Evolutionary conservation across 2,113 vertebrate species (phyloP).

Genomic region (Chloropsis cyanopogon): DNA sequence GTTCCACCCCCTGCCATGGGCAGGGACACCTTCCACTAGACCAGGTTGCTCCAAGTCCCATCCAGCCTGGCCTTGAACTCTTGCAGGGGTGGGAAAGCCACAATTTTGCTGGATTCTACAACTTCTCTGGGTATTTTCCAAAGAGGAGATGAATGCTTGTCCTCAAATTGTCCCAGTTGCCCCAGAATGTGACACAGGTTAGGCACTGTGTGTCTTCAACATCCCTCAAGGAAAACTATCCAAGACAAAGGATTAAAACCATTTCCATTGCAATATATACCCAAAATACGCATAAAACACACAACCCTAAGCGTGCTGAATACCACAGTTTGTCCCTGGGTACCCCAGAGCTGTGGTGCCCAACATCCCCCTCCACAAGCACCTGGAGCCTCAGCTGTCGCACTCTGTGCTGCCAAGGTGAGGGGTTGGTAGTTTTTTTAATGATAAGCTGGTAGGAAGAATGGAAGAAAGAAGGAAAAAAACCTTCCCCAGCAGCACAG

Average conservation of each 20-base stretch:
- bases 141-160: rapidly evolving
- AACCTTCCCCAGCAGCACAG: background rate
- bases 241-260: background rate
- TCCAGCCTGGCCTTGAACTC: background rate
- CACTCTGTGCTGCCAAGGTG: rapidly evolving
- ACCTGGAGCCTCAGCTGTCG: rapidly evolving
- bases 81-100: background rate
- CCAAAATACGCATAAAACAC: background rate
- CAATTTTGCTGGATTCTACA: background rate
- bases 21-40: background rate
- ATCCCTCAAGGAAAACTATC: background rate
- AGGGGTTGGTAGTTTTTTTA: rapidly evolving
- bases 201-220: background rate
- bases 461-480: background rate
- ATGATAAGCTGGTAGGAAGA: background rate
- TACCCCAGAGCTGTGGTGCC: background rate
- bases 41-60: background rate
- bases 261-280: background rate
- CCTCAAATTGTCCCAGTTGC: background rate
- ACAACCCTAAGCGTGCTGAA: background rate
- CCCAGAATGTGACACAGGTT: too few relatives aligned
- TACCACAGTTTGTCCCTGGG: background rate
- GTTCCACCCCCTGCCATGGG: background rate
- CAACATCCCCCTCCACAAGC: background rate
- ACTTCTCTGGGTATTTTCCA: background rate